These are phyloP conservation scores for Stenopsyche tienmushanensis DNA, from an alignment of 1,140 invertebrate species.

Conservation along the genomic window DNA sequence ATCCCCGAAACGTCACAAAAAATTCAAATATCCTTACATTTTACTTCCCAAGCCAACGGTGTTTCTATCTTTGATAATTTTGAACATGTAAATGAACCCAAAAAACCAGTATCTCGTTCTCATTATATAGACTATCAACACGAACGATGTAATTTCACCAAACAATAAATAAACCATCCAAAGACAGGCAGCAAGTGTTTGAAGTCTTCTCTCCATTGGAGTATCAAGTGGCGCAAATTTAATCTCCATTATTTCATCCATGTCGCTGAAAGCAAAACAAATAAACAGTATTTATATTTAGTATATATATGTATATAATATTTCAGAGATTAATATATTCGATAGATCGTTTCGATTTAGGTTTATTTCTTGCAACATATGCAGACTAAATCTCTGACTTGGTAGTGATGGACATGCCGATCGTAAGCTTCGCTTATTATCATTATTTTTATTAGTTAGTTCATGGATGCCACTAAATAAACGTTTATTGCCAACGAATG, in stretches of 20 bases:
- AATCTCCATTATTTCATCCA: not conserved
- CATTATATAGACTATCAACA: not conserved
- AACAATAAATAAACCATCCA: not conserved
- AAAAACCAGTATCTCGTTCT: not conserved
- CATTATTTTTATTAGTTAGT: no score
- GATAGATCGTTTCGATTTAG: no score
- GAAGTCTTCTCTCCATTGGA: conserved; percentile 8
- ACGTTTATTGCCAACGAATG: no score
- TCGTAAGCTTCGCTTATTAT: no score
- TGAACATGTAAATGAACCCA: not conserved
- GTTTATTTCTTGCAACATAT: no score
- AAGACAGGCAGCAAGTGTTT: not conserved
- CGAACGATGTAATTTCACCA: not conserved
- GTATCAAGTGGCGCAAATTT: not conserved
- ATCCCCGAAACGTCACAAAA: no score
- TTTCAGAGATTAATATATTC: no score
- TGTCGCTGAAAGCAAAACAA: not conserved
- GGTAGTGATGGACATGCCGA: no score
- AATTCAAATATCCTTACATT: not conserved
- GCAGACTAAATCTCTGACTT: no score
- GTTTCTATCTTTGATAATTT: not conserved
- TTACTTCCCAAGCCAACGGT: not conserved
- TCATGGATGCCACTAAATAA: no score
- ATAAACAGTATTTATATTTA: no score
- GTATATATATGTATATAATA: no score